Evolutionary conservation across 2,113 vertebrate genomes (phyloP), one percentile per base, ranked within the genome.

Genomic region (Pimephales promelas): DNA sequence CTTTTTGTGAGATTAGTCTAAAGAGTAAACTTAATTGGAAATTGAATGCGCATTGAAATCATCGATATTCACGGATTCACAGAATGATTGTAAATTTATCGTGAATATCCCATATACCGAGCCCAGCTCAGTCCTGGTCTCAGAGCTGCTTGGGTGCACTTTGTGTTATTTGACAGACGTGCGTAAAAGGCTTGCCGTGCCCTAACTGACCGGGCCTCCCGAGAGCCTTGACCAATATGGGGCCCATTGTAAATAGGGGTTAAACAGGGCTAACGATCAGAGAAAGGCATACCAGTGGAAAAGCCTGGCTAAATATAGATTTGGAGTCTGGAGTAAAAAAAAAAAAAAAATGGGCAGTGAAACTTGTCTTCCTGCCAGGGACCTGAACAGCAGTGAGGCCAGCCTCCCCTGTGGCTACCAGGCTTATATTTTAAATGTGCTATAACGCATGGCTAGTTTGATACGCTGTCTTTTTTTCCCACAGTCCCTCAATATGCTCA

Each of bases 251-350:
- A 92, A 84, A 91, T 87, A 87, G 89, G 89, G 92, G 94, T 94
- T 94, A 94, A 94, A 93, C 78, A 73, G 89, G 94, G 93, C 93
- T 92, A 94, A 94, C 92, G 90, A 94, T 93, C 90, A 90, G 75
- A 88, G 91, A 92, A 56, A 80, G 62, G 85, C 90, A 91, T 92
- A 93, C 90, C 92, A 93, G 89, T 88, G 86, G 93, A 94, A 81
- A 94, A 92, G 90, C 79, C 90, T 75, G 43, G 83, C 94, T 94
- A 95, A 93, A 94, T 94, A 93, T 95, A 95, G 92, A 88, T 88
- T 89, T 87, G 83, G 87, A 89, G 91, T 90, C 91, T 91, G 89
- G 88, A 91, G 89, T 86, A 83, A 89, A 80, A 81, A 83, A 40
- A n/a, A n/a, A n/a, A 82, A 34, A 40, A 40, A 73, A 66, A 83